These are phyloP conservation scores for Ypsolopha scabrella DNA, from an alignment of 2,888 invertebrate species.

Conservation along the genomic window DNA sequence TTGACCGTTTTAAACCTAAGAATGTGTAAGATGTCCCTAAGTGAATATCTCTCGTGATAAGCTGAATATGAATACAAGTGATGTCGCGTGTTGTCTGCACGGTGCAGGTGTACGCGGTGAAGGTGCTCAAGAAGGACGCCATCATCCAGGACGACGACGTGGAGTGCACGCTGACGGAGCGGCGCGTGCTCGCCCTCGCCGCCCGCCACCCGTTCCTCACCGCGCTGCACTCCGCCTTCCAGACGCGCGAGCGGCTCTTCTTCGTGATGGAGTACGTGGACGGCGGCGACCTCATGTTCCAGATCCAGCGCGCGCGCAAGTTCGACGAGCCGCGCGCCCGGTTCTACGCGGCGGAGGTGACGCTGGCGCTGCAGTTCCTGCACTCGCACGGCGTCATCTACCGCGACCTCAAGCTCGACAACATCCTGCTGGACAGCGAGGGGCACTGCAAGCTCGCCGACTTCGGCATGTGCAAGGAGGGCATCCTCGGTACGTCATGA, in stretches of 20 bases:
- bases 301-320: constrained; percentile 97
- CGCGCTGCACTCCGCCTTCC: constrained; percentile 96
- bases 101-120: constrained; percentile 80
- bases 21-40: no score
- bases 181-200: constrained; percentile 95
- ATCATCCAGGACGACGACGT: constrained; percentile 99
- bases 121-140: constrained; percentile 96
- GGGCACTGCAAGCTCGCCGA: constrained; percentile 96
- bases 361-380: constrained; percentile 96
- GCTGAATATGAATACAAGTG: no score
- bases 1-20: no score
- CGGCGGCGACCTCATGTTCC: constrained; percentile 99
- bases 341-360: constrained; percentile 98
- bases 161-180: constrained; percentile 99
- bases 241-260: constrained; percentile 95
- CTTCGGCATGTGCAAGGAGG: constrained; percentile 99
- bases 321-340: constrained; percentile 96
- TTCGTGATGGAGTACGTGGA: constrained; percentile 99
- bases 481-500: constrained; percentile 70
- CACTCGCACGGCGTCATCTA: constrained; percentile 98
- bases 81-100: no score
- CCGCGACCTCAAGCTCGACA: constrained; percentile 98
- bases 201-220: constrained; percentile 98
- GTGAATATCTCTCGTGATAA: no score
- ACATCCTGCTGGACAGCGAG: constrained; percentile 95